Evolutionary conservation across 23 tunicate genomes (phyloP).

Genomic region (Diplosoma virens): DNA sequence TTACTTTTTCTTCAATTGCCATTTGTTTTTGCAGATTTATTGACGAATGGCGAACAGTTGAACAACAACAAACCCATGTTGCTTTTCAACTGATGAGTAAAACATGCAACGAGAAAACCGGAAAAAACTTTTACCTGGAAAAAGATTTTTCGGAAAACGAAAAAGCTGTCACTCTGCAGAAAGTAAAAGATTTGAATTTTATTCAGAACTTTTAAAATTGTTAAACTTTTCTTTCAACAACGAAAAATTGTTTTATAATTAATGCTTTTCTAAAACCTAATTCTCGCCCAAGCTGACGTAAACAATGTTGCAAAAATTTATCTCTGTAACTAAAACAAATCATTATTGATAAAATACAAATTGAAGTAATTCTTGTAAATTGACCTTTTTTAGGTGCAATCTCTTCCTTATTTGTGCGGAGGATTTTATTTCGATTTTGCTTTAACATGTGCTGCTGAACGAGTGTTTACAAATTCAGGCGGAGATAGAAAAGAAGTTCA

Average conservation of each 20-base stretch:
- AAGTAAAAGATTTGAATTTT: too few species aligned
- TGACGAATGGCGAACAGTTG: constrained; percentile 46
- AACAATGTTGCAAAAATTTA: too few species aligned
- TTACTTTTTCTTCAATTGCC: too few species aligned
- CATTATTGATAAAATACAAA: too few species aligned
- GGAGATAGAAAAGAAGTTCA: constrained; percentile 67
- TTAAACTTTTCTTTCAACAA: too few species aligned
- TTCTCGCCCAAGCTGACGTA: too few species aligned
- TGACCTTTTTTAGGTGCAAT: too few species aligned
- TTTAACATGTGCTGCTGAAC: constrained; percentile 40
- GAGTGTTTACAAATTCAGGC: constrained; percentile 27
- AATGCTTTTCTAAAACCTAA: too few species aligned
- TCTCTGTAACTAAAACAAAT: too few species aligned
- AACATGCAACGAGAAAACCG: constrained; percentile 43
- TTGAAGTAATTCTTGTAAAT: too few species aligned
- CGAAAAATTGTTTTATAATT: too few species aligned
- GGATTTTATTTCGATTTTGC: constrained; percentile 64
- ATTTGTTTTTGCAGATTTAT: constrained; percentile 35
- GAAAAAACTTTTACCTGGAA: constrained; percentile 1
- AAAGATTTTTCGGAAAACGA: not conserved
- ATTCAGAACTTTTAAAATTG: too few species aligned
- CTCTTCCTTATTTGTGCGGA: constrained; percentile 76
- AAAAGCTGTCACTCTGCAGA: not conserved
- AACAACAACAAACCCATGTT: constrained; percentile 32
- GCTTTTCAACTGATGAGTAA: constrained; percentile 69